Conservation (phyloP, 2,888 invertebrate genomes). For the Epiblema foenella region DNA sequence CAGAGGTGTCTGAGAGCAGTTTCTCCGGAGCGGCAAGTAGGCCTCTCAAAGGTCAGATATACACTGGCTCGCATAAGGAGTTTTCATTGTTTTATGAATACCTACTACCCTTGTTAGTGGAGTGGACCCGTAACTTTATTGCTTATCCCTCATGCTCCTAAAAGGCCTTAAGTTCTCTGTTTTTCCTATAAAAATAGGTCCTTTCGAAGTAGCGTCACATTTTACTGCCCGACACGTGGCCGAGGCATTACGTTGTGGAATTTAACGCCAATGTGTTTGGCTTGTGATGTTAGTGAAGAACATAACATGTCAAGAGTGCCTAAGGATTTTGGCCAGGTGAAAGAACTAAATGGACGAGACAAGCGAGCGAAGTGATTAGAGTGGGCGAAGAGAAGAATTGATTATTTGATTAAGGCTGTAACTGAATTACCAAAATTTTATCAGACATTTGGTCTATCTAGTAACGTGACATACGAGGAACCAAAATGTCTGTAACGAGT, state of each 20-base stretch:
- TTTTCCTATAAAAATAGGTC: background rate
- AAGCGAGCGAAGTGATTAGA: no score
- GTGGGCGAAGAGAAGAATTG: no score
- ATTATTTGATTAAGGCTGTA: no score
- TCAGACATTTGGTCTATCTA: no score
- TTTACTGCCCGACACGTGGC: conserved; percentile 23
- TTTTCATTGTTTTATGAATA: background rate
- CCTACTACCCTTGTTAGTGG: conserved; percentile 17
- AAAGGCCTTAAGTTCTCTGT: background rate
- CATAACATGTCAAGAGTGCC: no score
- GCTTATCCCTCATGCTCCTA: background rate
- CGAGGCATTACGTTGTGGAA: conserved; percentile 5
- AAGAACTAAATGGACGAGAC: no score
- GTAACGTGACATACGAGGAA: no score
- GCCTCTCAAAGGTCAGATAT: background rate
- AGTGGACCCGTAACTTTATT: conserved; percentile 30
- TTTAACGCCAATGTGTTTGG: conserved; percentile 27
- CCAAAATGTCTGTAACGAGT: no score
- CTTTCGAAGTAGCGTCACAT: background rate
- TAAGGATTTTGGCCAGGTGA: no score
- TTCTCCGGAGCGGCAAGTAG: background rate
- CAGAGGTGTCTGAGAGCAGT: no score
- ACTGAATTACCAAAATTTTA: no score
- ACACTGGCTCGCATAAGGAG: background rate
- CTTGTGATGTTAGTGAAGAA: background rate